Conservation (phyloP, 2,888 invertebrate genomes). For the Sylvicola cinctus region DNA sequence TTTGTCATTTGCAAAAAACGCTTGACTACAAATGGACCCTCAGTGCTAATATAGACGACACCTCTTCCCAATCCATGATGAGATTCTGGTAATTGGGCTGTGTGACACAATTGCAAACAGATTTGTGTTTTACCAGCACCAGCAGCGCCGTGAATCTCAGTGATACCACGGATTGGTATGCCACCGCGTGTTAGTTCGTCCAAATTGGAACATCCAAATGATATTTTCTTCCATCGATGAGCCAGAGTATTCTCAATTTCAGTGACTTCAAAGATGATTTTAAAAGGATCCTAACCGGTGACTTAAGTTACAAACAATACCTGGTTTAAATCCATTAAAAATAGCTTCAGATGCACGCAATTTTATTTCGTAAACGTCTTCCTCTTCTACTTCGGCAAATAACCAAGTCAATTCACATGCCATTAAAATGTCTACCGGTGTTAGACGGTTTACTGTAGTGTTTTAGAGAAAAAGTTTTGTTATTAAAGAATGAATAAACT, state of each 20-base stretch:
- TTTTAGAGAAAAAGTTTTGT: no score
- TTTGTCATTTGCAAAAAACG: slow-evolving; percentile 35
- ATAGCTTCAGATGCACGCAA: no score
- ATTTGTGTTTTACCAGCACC: slow-evolving; percentile 59
- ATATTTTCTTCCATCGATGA: slow-evolving; percentile 16
- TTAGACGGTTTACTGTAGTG: no score
- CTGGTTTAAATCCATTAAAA: no score
- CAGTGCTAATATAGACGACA: slow-evolving; percentile 51
- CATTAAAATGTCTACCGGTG: no score
- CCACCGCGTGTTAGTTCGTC: slow-evolving; percentile 42
- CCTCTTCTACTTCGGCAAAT: no score
- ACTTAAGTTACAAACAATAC: no score
- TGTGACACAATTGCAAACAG: slow-evolving; percentile 46
- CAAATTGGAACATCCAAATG: slow-evolving; percentile 33
- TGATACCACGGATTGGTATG: slow-evolving; percentile 40
- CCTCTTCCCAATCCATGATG: slow-evolving; percentile 33
- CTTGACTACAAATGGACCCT: slow-evolving; percentile 48
- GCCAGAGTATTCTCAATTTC: not conserved
- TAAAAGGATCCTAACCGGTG: no score
- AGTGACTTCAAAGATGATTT: no score
- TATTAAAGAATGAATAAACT: no score
- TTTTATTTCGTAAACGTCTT: no score
- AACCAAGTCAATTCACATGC: no score
- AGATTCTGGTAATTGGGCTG: slow-evolving; percentile 31
- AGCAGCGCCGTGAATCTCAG: slow-evolving; percentile 51